These are phyloP conservation scores for Hirtodrosophila duncani DNA, from an alignment of 2,888 invertebrate species.

Conservation along the genomic window DNA sequence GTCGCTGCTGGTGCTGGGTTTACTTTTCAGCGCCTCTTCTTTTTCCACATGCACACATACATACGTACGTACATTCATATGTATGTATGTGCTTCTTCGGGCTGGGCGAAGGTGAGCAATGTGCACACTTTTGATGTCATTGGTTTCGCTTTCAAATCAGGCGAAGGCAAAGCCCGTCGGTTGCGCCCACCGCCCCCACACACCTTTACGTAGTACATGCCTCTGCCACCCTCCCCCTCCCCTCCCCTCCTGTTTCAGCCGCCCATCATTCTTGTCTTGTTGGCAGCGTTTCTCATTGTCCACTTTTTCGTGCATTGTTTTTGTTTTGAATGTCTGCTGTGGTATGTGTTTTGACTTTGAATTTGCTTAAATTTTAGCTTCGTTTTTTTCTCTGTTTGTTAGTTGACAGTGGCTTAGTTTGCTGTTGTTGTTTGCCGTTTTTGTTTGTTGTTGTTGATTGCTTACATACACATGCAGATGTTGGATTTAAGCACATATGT, in stretches of 20 bases:
- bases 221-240: not conserved
- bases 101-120: constrained; percentile 9
- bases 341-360: constrained; percentile 53
- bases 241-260: not conserved
- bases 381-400: too few species aligned
- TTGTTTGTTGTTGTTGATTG: constrained; percentile 16
- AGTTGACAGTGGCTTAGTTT: constrained; percentile 45
- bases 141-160: constrained; percentile 32
- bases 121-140: constrained; percentile 10
- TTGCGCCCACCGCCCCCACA: constrained; percentile 6
- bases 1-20: constrained; percentile 47
- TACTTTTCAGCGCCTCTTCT: constrained; percentile 49
- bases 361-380: constrained; percentile 43
- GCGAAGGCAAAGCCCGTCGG: constrained; percentile 26
- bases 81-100: not conserved
- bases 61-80: too few species aligned
- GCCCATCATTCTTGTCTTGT: constrained; percentile 12
- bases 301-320: constrained; percentile 2
- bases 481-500: too few species aligned
- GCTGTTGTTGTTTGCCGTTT: constrained; percentile 8
- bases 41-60: constrained; percentile 8
- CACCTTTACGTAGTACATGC: too few species aligned
- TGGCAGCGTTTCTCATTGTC: constrained; percentile 33
- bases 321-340: constrained; percentile 9
- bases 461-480: too few species aligned